Base-by-base conservation (phyloP, 1,140 invertebrate species). In the Neocloeon triangulifer region DNA sequence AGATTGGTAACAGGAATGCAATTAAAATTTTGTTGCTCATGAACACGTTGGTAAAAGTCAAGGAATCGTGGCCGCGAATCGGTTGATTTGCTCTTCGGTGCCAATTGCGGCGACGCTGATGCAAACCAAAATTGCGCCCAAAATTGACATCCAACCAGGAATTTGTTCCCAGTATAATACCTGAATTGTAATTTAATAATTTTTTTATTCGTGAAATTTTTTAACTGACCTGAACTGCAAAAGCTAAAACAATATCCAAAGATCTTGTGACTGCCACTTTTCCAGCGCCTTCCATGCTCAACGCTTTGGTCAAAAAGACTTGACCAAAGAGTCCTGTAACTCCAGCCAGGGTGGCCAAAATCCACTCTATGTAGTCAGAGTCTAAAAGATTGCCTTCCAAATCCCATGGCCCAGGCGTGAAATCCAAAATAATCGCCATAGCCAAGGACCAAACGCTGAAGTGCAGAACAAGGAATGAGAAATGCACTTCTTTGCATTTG, bases 401-500 rank as follows among this genome's bases (percentile, higher is more conserved):
- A n/a, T n/a, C n/a, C n/a, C n/a, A n/a, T n/a, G n/a, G n/a, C n/a
- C n/a, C n/a, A n/a, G n/a, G n/a, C n/a, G n/a, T n/a, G n/a, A n/a
- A n/a, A n/a, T n/a, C n/a, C n/a, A n/a, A n/a, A n/a, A n/a, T n/a
- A 12, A 46, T 38, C 4, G 51, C 44, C 8, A 54, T 48, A 5
- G 52, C 25, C 2, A 61, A 37, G 2, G 56, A 50, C 56, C 56
- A 61, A 4, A 47, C 38, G 4, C 58, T 60, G 22, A 60, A 39
- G 36, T 58, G 59, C 9, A 61, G 43, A 2, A 62, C 52, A 18
- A 59, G 48, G 2, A 59, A 46, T 2, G 57, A 56, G 37, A 50
- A 61, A 39, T 61, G 57, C 14, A 60, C 55, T 29, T 59, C 51
- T n/a, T 49, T 45, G 33, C 59, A 61, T 41, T 61, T 61, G 35